Base-by-base conservation (phyloP, 2,113 vertebrate genomes). In the Rousettus leschenaultii region DNA sequence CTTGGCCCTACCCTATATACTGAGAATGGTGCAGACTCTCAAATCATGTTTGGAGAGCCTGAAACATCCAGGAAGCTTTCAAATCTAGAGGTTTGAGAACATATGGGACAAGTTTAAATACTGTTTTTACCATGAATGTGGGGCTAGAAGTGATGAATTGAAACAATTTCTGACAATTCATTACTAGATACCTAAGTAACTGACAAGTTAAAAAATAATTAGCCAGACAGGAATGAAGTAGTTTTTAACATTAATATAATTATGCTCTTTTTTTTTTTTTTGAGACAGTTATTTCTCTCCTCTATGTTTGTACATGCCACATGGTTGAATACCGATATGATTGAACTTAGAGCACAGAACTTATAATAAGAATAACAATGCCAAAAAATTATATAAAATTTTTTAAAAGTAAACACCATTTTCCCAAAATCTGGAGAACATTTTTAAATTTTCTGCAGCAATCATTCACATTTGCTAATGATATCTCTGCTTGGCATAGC, bases 161-260 rank as follows among this genome's bases (percentile, higher is more conserved):
- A 86, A 97, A 97, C 78, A 70, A 0, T 95, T 96, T 97, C 86
- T 96, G 53, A 79, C 95, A 97, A 97, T 91, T 95, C n/a, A 89
- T 98, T 98, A 92, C 93, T 90, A 97, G 77, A 97, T 95, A 48
- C 90, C 80, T 96, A 82, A 95, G 86, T 95, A 96, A 94, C 82
- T 95, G 96, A 97, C 96, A 95, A 80, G 30, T 96, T 97, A 84
- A 96, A 98, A 98, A 95, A 97, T 95, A 97, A 84, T 95, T 86
- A 87, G 40, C 45, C 71, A 59, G 70, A 94, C 79, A 97, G 59
- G 59, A 97, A 96, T 90, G 1, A 12, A 92, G 59, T 71, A 84
- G 73, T 57, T 93, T 96, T 97, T 86, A 96, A 70, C 61, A 85
- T 33, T 92, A 94, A 94, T 93, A 93, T 94, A 96, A 97, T n/a